phyloP scores from a whole-genome alignment of 2,797 vertebrate genomes.

The Gila robusta region DNA sequence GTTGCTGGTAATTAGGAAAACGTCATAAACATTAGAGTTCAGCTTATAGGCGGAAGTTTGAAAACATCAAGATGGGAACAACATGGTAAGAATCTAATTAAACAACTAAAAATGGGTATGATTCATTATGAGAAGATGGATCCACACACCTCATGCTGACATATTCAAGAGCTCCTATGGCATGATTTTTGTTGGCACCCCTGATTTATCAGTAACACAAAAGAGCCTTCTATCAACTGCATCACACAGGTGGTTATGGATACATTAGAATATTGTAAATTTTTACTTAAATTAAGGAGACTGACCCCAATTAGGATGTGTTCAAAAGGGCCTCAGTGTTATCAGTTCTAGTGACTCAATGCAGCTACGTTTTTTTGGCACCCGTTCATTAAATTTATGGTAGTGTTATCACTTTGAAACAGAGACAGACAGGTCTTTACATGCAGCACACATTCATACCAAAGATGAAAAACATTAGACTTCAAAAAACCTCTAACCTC shows the following conservation, averaged over 20 bases:
- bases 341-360: background rate
- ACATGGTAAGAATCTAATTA: background rate
- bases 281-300: background rate
- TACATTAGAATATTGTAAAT: background rate
- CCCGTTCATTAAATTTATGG: background rate
- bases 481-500: conserved; percentile 43
- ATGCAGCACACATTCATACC: conserved; percentile 47
- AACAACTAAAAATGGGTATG: background rate
- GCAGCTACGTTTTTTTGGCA: background rate
- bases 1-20: background rate
- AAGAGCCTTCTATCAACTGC: background rate
- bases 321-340: background rate
- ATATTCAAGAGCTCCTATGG: background rate
- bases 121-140: background rate
- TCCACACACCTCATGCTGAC: background rate
- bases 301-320: background rate
- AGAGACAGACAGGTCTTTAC: conserved; percentile 36
- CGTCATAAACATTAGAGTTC: background rate
- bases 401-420: conserved; percentile 43
- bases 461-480: conserved; percentile 47
- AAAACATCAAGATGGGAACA: background rate
- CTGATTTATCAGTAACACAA: conserved; percentile 2
- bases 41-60: background rate
- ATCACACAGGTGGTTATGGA: background rate
- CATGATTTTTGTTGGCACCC: background rate